phyloP scores from a whole-genome alignment of 2,888 invertebrate species.

The Laothoe populi region DNA sequence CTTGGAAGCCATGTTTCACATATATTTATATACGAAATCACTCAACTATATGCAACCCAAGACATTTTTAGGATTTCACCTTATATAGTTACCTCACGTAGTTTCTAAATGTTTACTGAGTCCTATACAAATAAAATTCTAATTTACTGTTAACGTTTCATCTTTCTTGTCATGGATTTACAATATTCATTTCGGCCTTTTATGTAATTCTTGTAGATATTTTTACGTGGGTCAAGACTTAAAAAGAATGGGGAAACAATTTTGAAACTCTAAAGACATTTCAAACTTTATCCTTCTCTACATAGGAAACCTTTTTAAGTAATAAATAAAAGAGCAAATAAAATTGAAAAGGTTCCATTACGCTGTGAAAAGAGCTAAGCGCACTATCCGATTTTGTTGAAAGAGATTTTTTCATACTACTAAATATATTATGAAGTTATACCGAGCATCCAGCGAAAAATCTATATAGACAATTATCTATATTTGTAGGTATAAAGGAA shows the following conservation, averaged over 20 bases:
- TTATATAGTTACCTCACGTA: too few relatives aligned
- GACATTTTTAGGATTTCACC: too few relatives aligned
- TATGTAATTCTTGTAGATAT: not conserved
- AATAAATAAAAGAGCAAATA: slow-evolving; percentile 1
- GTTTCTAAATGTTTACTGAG: too few relatives aligned
- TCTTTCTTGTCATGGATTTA: not conserved
- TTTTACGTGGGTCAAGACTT: not conserved
- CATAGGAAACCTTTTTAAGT: not conserved
- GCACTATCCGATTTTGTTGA: not conserved
- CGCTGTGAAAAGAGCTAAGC: not conserved
- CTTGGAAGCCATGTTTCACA: too few relatives aligned
- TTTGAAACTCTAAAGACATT: not conserved
- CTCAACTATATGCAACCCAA: too few relatives aligned
- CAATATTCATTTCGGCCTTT: not conserved
- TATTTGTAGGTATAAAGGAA: too few relatives aligned
- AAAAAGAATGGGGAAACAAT: not conserved
- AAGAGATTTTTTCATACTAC: not conserved
- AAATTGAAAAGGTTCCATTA: slow-evolving; percentile 12
- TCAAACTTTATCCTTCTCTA: not conserved
- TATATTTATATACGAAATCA: too few relatives aligned
- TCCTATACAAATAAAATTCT: too few relatives aligned
- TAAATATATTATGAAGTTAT: not conserved
- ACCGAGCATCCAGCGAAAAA: not conserved
- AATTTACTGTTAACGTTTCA: too few relatives aligned
- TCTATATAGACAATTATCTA: too few relatives aligned